Evolutionary conservation across 2,797 vertebrate species (phyloP).

Genomic region (Chanos chanos): DNA sequence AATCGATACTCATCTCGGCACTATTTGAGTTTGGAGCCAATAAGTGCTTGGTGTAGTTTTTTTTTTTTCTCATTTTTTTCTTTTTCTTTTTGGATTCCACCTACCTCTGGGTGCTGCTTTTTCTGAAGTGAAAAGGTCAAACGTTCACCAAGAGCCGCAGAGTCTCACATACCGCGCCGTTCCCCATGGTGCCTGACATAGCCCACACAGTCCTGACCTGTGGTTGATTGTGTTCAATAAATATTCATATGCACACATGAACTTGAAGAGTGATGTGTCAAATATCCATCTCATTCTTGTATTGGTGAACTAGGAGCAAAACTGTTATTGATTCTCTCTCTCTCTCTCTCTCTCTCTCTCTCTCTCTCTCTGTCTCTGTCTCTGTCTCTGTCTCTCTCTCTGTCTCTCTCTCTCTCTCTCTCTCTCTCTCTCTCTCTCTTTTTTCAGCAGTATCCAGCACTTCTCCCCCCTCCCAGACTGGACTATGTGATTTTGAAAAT

Average conservation of each 20-base stretch:
- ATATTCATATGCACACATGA: conserved; percentile 29
- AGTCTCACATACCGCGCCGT: neutral
- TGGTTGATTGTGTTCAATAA: neutral
- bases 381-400: neutral
- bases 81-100: neutral
- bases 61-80: neutral
- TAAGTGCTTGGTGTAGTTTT: neutral
- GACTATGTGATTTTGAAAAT: conserved; percentile 85
- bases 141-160: neutral
- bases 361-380: neutral
- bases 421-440: neutral
- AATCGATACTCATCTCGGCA: neutral
- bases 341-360: neutral
- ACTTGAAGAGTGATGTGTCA: neutral
- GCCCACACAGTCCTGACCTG: conserved; percentile 19
- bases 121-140: conserved; percentile 25
- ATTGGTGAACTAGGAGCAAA: too few relatives aligned
- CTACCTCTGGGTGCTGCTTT: conserved; percentile 10
- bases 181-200: neutral
- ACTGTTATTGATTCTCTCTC: conserved; percentile 14
- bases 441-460: conserved; percentile 47
- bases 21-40: neutral
- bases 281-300: neutral
- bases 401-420: neutral
- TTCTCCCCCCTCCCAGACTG: conserved; percentile 63